Percentiles rank a stretch among this genome's conserved stretches.
Conservation (phyloP, 2,888 invertebrate species). For the Campaea margaritaria region DNA sequence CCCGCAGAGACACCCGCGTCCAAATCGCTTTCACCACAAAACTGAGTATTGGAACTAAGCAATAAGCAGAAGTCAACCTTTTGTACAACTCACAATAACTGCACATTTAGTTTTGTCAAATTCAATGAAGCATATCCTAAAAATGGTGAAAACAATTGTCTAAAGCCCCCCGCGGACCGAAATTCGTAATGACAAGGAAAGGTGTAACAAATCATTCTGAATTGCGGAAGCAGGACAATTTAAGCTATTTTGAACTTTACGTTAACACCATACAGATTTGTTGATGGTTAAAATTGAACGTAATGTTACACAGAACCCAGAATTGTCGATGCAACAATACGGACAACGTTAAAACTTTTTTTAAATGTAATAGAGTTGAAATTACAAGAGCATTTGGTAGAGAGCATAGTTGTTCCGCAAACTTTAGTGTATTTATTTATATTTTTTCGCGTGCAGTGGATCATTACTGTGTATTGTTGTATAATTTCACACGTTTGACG, state of each 20-base stretch:
- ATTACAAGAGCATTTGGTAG: slow-evolving; percentile 35
- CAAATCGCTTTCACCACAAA: slow-evolving; percentile 63
- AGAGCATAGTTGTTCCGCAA: slow-evolving; percentile 50
- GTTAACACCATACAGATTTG: slow-evolving; percentile 16
- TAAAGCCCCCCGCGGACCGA: slow-evolving; percentile 66
- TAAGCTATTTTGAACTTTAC: slow-evolving; percentile 38
- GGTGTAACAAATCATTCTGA: slow-evolving; percentile 57
- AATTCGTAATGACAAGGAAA: slow-evolving; percentile 70
- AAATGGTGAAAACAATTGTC: slow-evolving; percentile 70
- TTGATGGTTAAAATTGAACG: slow-evolving; percentile 18
- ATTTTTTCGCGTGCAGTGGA: slow-evolving; percentile 77
- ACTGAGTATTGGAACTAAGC: slow-evolving; percentile 58
- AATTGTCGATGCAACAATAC: slow-evolving; percentile 24
- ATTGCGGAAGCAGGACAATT: slow-evolving; percentile 20
- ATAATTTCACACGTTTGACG: slow-evolving; percentile 82
- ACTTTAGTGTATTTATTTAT: slow-evolving; percentile 70
- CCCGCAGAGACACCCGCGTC: slow-evolving; percentile 66
- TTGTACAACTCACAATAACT: slow-evolving; percentile 67
- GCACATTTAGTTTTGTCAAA: slow-evolving; percentile 62
- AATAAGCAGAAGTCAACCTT: slow-evolving; percentile 64
- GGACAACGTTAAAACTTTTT: slow-evolving; percentile 25
- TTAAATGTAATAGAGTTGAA: slow-evolving; percentile 41
- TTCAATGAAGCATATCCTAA: slow-evolving; percentile 69
- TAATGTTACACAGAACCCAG: slow-evolving; percentile 35
- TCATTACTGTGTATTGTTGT: slow-evolving; percentile 80